A percentile compares a stretch with the other conserved stretches of the same genome.
phyloP scores from a whole-genome alignment of 2,888 invertebrate genomes.

The Drosophila algonquin region DNA sequence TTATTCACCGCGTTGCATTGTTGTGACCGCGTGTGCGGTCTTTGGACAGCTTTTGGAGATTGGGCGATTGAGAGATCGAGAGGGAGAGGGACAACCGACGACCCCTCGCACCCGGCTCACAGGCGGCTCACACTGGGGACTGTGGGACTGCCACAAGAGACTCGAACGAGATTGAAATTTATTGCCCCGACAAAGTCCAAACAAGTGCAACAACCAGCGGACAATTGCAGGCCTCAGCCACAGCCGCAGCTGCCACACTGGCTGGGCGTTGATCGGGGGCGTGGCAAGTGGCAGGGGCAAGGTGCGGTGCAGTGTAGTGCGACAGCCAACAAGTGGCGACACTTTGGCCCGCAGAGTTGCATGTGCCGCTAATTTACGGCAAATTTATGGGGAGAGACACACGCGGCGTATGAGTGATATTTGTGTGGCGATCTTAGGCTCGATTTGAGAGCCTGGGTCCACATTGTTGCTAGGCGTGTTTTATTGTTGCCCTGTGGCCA shows the following conservation, averaged over 20 bases:
- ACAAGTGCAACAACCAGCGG: constrained; percentile 60
- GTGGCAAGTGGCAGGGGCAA: constrained; percentile 54
- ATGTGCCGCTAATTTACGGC: constrained; percentile 78
- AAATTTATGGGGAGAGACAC: constrained; percentile 68
- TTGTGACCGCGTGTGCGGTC: constrained; percentile 35
- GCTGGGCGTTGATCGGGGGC: constrained; percentile 67
- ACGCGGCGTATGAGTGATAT: constrained; percentile 75
- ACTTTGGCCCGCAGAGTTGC: constrained; percentile 67
- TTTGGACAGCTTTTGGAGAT: constrained; percentile 2
- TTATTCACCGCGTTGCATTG: constrained; percentile 39
- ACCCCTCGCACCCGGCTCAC: constrained; percentile 10
- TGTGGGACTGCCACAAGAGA: constrained; percentile 57
- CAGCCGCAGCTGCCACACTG: constrained; percentile 36
- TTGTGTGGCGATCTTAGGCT: constrained; percentile 31
- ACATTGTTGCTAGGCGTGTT: constrained; percentile 29
- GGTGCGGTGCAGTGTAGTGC: background rate
- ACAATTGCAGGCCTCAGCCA: constrained; percentile 54
- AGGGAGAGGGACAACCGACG: background rate
- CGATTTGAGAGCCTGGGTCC: constrained; percentile 35
- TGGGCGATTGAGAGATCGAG: constrained; percentile 22
- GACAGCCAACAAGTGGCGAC: constrained; percentile 65
- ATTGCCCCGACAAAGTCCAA: constrained; percentile 69
- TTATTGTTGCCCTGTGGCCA: constrained; percentile 61
- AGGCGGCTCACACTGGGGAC: constrained; percentile 36
- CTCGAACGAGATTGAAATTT: constrained; percentile 80